Base-by-base conservation (phyloP, 2,113 vertebrate genomes). In the Nicator chloris region DNA sequence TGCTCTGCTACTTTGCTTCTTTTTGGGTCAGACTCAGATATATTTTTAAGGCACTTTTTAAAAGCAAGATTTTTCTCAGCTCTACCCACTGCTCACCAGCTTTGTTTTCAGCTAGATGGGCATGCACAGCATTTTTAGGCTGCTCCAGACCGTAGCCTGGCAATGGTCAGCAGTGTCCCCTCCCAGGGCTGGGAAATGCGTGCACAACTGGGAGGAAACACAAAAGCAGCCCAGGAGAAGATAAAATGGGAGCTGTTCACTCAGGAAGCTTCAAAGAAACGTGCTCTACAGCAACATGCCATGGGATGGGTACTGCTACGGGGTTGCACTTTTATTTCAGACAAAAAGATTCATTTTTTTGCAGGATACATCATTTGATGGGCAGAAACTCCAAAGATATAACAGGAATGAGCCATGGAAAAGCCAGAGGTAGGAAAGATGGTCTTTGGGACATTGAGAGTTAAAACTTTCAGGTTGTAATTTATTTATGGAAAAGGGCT, bases 401-500 rank as follows among this genome's bases (percentile, higher is more conserved):
- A 6, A 39, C 7, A 90, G 24, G 16, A 91, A 61, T 4, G 21
- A 94, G 63, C 57, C 23, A n/a, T 2, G 2, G 63, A 79, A 80
- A 60, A 82, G 20, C 12, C 9, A 53, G 39, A 33, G 30, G 30
- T 11, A 65, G 89, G 21, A 79, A 85, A 24, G 9, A 44, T 49
- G 15, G n/a, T 80, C 13, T 73, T 49, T 85, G 91, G 75, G 42
- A 57, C 11, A 51, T 16, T 0, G 9, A 13, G 78, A 90, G 90
- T 96, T 97, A 96, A 95, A 82, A 80, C 7, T 31, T 15, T n/a
- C 73, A 57, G 50, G 39, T 26, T 85, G 71, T 73, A 87, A 70
- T 61, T 77, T 90, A 77, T 87, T 88, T 72, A 39, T 45, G 51
- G 63, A 65, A 85, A 76, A 82, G 76, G 95, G 37, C 91, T 71